Conservation (phyloP, 1,140 invertebrate genomes). For the Drosophila serrata region DNA sequence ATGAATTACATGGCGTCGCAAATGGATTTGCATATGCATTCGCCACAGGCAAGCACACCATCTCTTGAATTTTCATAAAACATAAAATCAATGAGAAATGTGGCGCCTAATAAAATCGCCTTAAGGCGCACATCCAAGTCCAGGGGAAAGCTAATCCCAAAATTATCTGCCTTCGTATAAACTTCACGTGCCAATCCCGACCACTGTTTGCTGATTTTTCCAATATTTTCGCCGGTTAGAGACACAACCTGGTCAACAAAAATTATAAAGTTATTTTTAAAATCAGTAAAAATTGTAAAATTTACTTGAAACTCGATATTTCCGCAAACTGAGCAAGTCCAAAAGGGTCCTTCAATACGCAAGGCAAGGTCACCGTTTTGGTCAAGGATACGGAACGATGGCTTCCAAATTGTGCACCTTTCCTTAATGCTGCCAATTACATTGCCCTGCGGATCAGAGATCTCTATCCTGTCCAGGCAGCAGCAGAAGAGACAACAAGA, state of each 20-base stretch:
- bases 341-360: slow-evolving; percentile 93
- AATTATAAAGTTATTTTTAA: background rate
- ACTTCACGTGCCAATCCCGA: slow-evolving; percentile 89
- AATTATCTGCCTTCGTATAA: slow-evolving; percentile 92
- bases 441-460: slow-evolving; percentile 90
- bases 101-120: slow-evolving; percentile 91
- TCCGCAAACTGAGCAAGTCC: slow-evolving; percentile 92
- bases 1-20: background rate
- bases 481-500: slow-evolving; percentile 92
- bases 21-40: background rate
- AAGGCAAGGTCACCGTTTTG: slow-evolving; percentile 91
- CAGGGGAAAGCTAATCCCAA: slow-evolving; percentile 92
- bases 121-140: slow-evolving; percentile 94
- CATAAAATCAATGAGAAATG: slow-evolving; percentile 91
- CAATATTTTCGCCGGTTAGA: slow-evolving; percentile 88
- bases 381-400: slow-evolving; percentile 92
- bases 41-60: background rate
- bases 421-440: slow-evolving; percentile 93
- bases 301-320: slow-evolving; percentile 90
- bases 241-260: slow-evolving; percentile 86
- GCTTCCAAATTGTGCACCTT: slow-evolving; percentile 93
- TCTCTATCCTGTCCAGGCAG: slow-evolving; percentile 93
- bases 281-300: background rate
- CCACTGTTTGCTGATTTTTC: slow-evolving; percentile 93
- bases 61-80: slow-evolving; percentile 88